These are phyloP conservation scores for Zhengitettix transpicula DNA, from an alignment of 2,888 invertebrate species.

Conservation along the genomic window DNA sequence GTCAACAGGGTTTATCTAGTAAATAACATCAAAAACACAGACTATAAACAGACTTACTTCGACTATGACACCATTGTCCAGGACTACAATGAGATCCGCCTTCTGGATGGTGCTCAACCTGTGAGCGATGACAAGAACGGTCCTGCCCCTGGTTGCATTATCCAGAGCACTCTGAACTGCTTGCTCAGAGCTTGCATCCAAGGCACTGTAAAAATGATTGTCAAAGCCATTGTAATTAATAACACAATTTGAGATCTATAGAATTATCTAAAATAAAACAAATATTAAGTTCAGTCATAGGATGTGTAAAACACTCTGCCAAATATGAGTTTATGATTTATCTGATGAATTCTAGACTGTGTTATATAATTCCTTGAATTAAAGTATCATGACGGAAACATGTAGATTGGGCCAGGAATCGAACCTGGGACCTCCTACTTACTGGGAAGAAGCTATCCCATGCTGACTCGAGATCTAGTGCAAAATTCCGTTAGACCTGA, in stretches of 20 bases:
- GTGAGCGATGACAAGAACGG: conserved; percentile 91
- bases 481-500: too few relatives aligned
- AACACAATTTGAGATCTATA: background rate
- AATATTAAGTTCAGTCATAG: too few relatives aligned
- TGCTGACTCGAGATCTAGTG: too few relatives aligned
- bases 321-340: too few relatives aligned
- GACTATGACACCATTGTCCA: conserved; percentile 65
- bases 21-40: background rate
- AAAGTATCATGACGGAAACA: too few relatives aligned
- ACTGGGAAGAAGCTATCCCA: too few relatives aligned
- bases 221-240: background rate
- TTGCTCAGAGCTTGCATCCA: conserved; percentile 85
- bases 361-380: too few relatives aligned
- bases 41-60: conserved; percentile 39
- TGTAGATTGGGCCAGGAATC: too few relatives aligned
- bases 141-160: conserved; percentile 62
- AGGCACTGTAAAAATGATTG: conserved; percentile 43
- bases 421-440: too few relatives aligned
- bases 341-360: too few relatives aligned
- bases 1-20: background rate
- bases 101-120: conserved; percentile 79
- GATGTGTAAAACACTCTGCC: too few relatives aligned
- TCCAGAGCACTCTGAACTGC: conserved; percentile 81
- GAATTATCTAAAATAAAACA: background rate
- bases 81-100: conserved; percentile 82